Evolutionary conservation across 2,888 invertebrate genomes (phyloP).

Genomic region (Conchocele bisecta): DNA sequence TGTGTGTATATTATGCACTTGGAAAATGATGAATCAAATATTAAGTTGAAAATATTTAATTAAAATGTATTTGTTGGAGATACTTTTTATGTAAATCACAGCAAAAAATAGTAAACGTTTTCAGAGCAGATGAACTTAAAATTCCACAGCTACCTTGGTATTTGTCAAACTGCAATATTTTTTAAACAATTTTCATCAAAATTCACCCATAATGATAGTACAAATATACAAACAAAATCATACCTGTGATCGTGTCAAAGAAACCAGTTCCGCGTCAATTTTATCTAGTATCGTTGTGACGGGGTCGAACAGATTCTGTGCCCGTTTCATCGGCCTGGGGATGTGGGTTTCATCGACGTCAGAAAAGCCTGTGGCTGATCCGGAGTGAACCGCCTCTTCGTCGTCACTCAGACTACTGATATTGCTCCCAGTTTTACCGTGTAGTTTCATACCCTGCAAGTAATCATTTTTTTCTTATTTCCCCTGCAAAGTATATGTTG

Average conservation of each 20-base stretch:
- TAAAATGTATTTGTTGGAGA: too few species aligned
- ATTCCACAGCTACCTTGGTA: too few species aligned
- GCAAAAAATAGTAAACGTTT: too few species aligned
- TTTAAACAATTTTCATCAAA: too few species aligned
- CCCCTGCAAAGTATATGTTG: too few species aligned
- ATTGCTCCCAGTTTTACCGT: constrained; percentile 18
- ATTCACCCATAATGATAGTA: too few species aligned
- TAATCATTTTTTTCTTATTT: background rate
- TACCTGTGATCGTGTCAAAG: constrained; percentile 65
- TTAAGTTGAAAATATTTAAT: too few species aligned
- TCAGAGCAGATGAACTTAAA: too few species aligned
- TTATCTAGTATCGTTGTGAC: constrained; percentile 71
- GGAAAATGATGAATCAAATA: too few species aligned
- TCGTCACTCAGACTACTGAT: constrained; percentile 60
- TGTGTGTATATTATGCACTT: too few species aligned
- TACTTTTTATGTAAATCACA: too few species aligned
- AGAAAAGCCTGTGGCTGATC: constrained; percentile 69
- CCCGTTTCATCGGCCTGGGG: background rate
- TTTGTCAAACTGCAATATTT: too few species aligned
- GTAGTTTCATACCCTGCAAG: constrained; percentile 49
- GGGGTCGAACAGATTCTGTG: constrained; percentile 61
- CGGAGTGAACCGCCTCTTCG: constrained; percentile 71
- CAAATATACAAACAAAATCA: background rate
- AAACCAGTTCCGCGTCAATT: constrained; percentile 74
- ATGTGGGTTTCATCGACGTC: constrained; percentile 58